Evolutionary conservation across 2,888 invertebrate genomes (phyloP).

Genomic region (Cyrtodaria siliqua): DNA sequence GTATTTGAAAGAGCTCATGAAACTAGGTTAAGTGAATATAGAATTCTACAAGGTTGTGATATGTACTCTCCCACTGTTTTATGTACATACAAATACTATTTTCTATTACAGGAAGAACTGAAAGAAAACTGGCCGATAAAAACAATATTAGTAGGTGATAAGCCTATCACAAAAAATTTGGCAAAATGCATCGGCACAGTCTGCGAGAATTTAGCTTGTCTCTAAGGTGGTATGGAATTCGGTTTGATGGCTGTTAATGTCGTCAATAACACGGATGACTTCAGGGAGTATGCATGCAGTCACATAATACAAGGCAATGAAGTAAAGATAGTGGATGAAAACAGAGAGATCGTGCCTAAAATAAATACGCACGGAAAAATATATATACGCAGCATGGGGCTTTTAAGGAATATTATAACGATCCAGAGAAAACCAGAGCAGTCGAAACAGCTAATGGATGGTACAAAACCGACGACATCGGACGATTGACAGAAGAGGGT

Average conservation of each 20-base stretch:
- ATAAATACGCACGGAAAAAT: constrained; percentile 9
- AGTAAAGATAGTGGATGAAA: constrained; percentile 1
- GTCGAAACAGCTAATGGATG: constrained; percentile 11
- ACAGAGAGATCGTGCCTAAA: background rate
- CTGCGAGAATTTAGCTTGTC: constrained; percentile 1
- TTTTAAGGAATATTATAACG: constrained; percentile 17
- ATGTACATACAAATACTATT: too few relatives aligned
- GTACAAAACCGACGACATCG: constrained; percentile 24
- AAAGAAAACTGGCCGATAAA: too few relatives aligned
- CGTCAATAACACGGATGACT: background rate
- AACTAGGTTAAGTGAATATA: too few relatives aligned
- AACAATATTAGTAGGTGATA: constrained; percentile 7
- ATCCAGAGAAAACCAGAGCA: constrained; percentile 10
- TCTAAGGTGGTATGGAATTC: constrained; percentile 19
- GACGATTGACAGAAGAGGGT: background rate
- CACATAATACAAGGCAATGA: background rate
- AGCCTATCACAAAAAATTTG: constrained; percentile 7
- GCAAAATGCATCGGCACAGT: constrained; percentile 5
- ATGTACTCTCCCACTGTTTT: too few relatives aligned
- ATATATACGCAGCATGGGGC: background rate
- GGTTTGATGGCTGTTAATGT: background rate
- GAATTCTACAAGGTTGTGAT: too few relatives aligned
- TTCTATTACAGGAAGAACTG: too few relatives aligned
- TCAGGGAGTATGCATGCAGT: background rate
- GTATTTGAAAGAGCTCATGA: too few relatives aligned